A percentile compares a stretch with the other conserved stretches of the same genome.
These are phyloP conservation scores for Nothoprocta perdicaria DNA, from an alignment of 2,113 vertebrate species.

Conservation along the genomic window DNA sequence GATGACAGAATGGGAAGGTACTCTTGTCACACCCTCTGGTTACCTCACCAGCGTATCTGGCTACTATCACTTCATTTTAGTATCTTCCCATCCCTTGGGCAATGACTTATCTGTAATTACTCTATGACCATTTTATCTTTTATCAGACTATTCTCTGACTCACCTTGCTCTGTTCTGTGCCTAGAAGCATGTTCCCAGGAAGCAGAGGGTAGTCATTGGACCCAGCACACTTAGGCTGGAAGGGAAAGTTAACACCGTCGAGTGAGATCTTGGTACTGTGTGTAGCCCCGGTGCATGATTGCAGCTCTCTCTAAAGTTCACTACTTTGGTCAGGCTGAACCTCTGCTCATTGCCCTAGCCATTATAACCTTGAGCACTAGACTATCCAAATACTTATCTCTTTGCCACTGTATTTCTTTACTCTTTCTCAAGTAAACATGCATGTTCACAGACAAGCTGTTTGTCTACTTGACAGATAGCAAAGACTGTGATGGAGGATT, in stretches of 20 bases:
- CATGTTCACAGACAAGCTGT: background rate
- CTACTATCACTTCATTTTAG: conserved; percentile 4
- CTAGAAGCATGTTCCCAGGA: conserved; percentile 55
- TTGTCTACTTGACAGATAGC: background rate
- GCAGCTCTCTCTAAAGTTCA: background rate
- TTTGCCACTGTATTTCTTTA: background rate
- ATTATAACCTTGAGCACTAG: background rate
- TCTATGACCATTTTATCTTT: conserved; percentile 47
- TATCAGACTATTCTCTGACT: conserved; percentile 54
- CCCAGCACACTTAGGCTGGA: conserved; percentile 8
- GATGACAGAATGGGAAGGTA: conserved; percentile 38
- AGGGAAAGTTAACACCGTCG: background rate
- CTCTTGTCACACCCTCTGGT: background rate
- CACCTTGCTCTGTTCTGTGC: background rate
- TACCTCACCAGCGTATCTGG: conserved; percentile 18
- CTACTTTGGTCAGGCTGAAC: background rate
- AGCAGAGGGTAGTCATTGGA: conserved; percentile 5
- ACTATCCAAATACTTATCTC: background rate
- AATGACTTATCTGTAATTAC: conserved; percentile 13
- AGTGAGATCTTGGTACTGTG: background rate
- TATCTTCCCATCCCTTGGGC: conserved; percentile 21
- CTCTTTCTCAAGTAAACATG: background rate
- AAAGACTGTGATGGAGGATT: background rate
- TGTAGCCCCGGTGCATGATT: background rate
- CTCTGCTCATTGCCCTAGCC: background rate